These are phyloP conservation scores for Pristiophorus japonicus DNA, from an alignment of 2,113 vertebrate species.

Conservation along the genomic window DNA sequence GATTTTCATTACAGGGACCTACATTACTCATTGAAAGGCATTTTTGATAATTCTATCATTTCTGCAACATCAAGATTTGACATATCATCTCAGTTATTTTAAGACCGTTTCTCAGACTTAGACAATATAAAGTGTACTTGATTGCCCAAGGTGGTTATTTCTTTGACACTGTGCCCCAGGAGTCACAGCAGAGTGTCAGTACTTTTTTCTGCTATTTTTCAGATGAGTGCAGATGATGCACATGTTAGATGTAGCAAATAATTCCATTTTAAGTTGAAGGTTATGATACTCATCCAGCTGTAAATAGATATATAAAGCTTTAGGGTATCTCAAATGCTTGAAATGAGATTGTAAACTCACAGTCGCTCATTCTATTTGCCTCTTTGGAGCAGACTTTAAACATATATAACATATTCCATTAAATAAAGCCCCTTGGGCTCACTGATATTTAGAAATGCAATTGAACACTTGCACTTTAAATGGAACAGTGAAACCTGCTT, in stretches of 20 bases:
- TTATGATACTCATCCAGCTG: not conserved
- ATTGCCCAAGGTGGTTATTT: not conserved
- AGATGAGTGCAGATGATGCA: constrained; percentile 27
- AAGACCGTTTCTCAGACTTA: not conserved
- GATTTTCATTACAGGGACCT: not conserved
- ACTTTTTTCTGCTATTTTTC: not conserved
- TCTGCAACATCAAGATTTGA: not conserved
- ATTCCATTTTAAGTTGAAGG: not conserved
- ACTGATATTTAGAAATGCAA: not conserved
- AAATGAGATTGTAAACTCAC: not conserved
- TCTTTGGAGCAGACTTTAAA: not conserved
- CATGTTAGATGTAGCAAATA: not conserved
- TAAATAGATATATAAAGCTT: not conserved
- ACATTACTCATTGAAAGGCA: not conserved
- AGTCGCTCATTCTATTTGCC: not conserved
- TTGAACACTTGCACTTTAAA: not conserved
- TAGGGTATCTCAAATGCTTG: not conserved
- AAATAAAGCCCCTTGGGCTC: not conserved
- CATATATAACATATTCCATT: not conserved
- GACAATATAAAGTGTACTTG: not conserved
- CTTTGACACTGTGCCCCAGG: not conserved
- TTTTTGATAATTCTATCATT: not conserved
- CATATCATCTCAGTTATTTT: not conserved
- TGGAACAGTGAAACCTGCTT: not conserved
- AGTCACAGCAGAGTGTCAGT: not conserved